Conservation (phyloP, 2,113 vertebrate genomes). For the Propithecus coquereli region DNA sequence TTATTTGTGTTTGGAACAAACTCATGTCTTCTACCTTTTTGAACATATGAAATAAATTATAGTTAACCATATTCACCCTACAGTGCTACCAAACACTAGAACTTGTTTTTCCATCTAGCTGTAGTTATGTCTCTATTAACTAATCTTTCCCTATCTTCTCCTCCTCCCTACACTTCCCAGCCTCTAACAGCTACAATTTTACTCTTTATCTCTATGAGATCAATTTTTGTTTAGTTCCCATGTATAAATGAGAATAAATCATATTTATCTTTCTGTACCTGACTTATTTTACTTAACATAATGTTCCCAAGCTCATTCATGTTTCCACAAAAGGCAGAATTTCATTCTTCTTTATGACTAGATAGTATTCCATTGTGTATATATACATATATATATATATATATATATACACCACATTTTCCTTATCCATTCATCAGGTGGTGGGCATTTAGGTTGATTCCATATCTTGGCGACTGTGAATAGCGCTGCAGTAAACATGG, state of each 20-base stretch:
- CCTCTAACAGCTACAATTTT: not conserved
- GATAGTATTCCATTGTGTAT: not conserved
- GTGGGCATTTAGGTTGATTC: not conserved
- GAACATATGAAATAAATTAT: not conserved
- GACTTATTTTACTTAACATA: not conserved
- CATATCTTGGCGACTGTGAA: not conserved
- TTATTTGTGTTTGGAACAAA: not conserved
- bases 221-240: not conserved
- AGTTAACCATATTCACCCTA: not conserved
- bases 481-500: not conserved
- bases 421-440: not conserved
- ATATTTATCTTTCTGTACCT: not conserved
- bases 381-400: too few relatives aligned
- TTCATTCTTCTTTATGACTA: not conserved
- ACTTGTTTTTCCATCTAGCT: not conserved
- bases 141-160: not conserved
- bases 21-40: not conserved
- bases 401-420: not conserved
- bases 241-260: not conserved
- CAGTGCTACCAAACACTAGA: not conserved
- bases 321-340: not conserved
- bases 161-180: not conserved
- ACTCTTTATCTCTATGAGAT: not conserved
- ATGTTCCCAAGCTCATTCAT: not conserved
- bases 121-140: not conserved